Evolutionary conservation across 2,888 invertebrate genomes (phyloP).

Genomic region (Habrosyne pyritoides): DNA sequence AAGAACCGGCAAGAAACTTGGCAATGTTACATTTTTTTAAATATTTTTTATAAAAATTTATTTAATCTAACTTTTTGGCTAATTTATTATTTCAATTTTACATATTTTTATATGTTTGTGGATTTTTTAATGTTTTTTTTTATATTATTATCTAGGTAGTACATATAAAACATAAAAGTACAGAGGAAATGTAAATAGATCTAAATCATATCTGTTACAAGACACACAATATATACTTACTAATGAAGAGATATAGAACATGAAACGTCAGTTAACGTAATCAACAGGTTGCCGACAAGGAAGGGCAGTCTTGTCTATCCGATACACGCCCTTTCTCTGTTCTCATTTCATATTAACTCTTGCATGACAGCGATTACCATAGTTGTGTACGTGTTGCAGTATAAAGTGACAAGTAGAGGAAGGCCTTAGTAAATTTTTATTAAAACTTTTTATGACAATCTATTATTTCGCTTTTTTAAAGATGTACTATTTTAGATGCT

Average conservation of each 20-base stretch:
- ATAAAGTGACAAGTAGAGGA: not conserved
- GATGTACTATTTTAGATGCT: too few relatives aligned
- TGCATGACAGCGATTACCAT: conserved; percentile 24
- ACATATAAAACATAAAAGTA: not conserved
- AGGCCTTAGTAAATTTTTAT: not conserved
- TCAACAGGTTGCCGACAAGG: conserved; percentile 47
- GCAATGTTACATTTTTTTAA: too few relatives aligned
- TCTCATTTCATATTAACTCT: conserved; percentile 36
- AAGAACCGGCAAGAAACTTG: too few relatives aligned
- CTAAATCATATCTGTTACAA: not conserved
- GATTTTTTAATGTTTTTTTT: too few relatives aligned
- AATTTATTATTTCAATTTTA: too few relatives aligned
- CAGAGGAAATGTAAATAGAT: not conserved
- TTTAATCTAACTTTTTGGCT: too few relatives aligned
- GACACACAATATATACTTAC: not conserved
- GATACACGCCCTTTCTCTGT: conserved; percentile 57
- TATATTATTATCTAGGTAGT: too few relatives aligned
- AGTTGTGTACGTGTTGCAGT: not conserved
- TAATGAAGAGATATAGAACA: conserved; percentile 2
- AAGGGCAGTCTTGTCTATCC: conserved; percentile 41
- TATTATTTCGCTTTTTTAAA: too few relatives aligned
- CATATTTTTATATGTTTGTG: too few relatives aligned
- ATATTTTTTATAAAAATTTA: too few relatives aligned
- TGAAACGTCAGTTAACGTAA: conserved; percentile 39
- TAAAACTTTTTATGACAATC: too few relatives aligned